Evolutionary conservation across 92 coral and sea anemone genomes (phyloP), one percentile per base, ranked within the genome.

Genomic region (Actinernus sp.): DNA sequence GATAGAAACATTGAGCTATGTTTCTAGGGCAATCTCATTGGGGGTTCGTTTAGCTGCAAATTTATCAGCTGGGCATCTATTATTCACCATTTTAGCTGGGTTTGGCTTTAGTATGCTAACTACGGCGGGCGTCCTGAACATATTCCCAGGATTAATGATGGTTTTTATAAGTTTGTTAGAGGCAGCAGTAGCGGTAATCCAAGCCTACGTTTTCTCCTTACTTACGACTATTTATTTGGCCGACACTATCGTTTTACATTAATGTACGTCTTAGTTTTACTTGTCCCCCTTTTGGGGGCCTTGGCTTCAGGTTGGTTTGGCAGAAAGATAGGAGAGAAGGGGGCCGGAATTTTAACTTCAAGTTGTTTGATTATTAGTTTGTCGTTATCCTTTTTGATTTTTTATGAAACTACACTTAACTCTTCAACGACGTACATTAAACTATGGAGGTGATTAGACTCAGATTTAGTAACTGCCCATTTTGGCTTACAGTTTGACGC

Each of bases 21-120:
- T 88, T 26, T 84, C 85, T 68, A 57, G 91, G 71, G 96, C 96
- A 33, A 59, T 88, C 63, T 88, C 96, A 55, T 79, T 88, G 53
- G 96, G 96, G 36, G 81, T 88, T 69, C 91, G 95, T 65, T 86
- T 88, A 58, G 95, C 95, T 25, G 95, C 95, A 17, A 88, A 88
- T 84, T 65, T 88, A 45, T 88, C 95, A 45, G 95, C 95, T 31
- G 95, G 95, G 3, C 95, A 88, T 68, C 55, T 88, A 45, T 73
- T 88, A 61, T 88, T 88, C 84, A 91, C 95, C 37, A 88, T 88
- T 72, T 73, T 88, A 79, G 91, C 95, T 31, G 86, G 95, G 27
- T 88, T 88, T 71, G 91, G 89, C 38, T 87, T 87, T 82, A 65
- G 58, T 68, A 81, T 87, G 93, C 37, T 86, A 65, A 74, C 55